phyloP scores from a whole-genome alignment of 2,797 vertebrate genomes.

The Fringilla coelebs region DNA sequence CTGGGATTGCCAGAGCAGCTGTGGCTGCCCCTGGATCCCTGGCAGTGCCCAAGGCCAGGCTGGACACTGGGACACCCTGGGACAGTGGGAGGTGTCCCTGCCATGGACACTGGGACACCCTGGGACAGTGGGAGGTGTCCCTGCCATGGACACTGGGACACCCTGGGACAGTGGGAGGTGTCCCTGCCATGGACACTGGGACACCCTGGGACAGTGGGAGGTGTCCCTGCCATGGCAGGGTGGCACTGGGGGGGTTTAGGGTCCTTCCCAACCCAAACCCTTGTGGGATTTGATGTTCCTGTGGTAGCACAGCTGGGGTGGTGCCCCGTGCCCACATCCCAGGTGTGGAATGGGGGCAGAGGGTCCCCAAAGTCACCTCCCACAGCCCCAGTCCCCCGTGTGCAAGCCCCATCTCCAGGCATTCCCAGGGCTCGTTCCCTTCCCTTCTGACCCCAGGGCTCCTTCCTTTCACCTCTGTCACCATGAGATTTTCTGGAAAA shows the following conservation, averaged over 20 bases:
- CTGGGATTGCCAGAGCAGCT: neutral
- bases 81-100: neutral
- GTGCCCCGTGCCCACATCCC: neutral
- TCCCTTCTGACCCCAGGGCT: too few species aligned
- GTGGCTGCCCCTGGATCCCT: neutral
- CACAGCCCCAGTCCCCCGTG: neutral
- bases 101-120: neutral
- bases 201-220: neutral
- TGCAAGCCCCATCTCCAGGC: neutral
- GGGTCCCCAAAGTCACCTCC: neutral
- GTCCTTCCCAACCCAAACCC: rapidly evolving
- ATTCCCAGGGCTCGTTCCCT: neutral
- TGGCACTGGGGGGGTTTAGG: rapidly evolving
- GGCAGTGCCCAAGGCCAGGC: neutral
- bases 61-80: neutral
- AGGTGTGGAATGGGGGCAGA: neutral
- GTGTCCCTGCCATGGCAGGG: neutral
- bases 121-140: neutral
- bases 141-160: neutral
- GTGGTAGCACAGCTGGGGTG: neutral
- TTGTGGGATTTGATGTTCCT: rapidly evolving
- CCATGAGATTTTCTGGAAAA: too few species aligned
- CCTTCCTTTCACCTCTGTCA: neutral
- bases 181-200: neutral
- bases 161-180: neutral